phyloP scores from a whole-genome alignment of 2,113 vertebrate species.

The Onychostoma macrolepis region DNA sequence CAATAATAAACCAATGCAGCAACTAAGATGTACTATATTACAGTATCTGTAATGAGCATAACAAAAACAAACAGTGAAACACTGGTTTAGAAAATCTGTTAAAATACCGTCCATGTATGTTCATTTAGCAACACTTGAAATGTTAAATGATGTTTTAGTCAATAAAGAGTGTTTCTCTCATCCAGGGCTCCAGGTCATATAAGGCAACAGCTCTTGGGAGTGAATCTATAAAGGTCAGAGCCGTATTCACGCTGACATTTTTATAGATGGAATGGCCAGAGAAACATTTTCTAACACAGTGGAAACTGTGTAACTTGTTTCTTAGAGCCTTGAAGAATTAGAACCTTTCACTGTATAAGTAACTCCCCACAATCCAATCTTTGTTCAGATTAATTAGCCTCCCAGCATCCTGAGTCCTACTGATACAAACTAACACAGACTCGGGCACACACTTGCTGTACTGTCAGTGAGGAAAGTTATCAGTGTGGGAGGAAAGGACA shows the following conservation, averaged over 20 bases:
- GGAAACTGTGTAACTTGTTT: neutral
- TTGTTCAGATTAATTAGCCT: conserved; percentile 35
- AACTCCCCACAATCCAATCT: conserved; percentile 12
- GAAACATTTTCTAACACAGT: conserved; percentile 6
- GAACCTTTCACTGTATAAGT: conserved; percentile 13
- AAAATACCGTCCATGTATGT: neutral
- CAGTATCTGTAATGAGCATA: neutral
- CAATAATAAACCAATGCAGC: neutral
- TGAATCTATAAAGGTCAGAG: conserved; percentile 22
- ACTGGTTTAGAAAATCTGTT: neutral
- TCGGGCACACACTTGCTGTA: conserved; percentile 32
- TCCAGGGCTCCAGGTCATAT: conserved; percentile 1
- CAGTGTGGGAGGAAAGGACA: conserved; percentile 66
- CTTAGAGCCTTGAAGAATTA: neutral
- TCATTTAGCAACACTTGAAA: neutral
- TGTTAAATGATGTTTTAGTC: neutral
- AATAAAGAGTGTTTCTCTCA: neutral
- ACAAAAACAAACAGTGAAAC: neutral
- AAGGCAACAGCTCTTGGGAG: conserved; percentile 11
- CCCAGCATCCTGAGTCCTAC: neutral
- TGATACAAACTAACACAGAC: conserved; percentile 20
- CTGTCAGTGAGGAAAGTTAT: conserved; percentile 65
- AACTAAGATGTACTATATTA: neutral
- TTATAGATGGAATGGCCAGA: neutral
- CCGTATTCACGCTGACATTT: conserved; percentile 2